Conservation (phyloP, 2,113 vertebrate genomes). For the Antigone vipio region DNA sequence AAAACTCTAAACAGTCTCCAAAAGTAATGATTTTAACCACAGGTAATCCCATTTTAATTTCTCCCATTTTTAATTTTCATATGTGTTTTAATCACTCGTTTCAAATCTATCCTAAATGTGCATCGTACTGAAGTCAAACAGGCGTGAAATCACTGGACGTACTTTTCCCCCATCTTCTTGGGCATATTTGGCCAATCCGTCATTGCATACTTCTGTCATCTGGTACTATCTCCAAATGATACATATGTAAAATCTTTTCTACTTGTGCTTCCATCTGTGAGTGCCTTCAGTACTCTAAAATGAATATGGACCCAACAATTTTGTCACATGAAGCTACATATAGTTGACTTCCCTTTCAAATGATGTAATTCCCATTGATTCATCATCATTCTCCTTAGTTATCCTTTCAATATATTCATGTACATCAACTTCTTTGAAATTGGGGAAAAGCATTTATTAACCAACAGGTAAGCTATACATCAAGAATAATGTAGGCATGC, state of each 20-base stretch:
- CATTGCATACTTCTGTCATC: neutral
- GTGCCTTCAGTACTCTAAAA: neutral
- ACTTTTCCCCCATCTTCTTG: neutral
- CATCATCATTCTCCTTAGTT: neutral
- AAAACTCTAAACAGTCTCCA: neutral
- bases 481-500: neutral
- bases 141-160: neutral
- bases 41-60: neutral
- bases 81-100: neutral
- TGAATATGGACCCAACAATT: neutral
- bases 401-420: neutral
- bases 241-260: neutral
- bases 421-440: neutral
- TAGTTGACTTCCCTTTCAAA: neutral
- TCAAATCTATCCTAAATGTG: neutral
- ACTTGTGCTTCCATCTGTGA: neutral
- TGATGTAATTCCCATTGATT: neutral
- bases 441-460: neutral
- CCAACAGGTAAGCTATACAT: neutral
- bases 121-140: neutral
- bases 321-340: neutral
- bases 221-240: neutral
- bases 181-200: neutral
- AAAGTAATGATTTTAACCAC: neutral
- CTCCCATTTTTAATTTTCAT: neutral